These are phyloP conservation scores for Apis cerana DNA, from an alignment of 1,140 invertebrate genomes.

Conservation along the genomic window DNA sequence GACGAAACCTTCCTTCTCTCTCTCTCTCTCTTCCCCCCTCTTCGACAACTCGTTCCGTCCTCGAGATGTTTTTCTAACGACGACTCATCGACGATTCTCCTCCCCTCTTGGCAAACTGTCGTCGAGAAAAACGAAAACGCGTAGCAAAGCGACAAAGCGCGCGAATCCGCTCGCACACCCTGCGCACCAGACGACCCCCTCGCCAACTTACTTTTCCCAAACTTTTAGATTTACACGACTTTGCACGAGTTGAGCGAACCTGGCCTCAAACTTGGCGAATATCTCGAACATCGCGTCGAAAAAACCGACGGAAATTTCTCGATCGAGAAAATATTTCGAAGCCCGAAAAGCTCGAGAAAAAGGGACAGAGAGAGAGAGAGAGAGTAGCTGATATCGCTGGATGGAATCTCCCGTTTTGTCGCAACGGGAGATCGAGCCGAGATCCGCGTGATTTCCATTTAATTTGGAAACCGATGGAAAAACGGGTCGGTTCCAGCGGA, in stretches of 20 bases:
- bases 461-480: constrained; percentile 6
- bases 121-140: background rate
- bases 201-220: constrained; percentile 47
- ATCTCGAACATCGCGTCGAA: constrained; percentile 14
- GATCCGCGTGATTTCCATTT: constrained; percentile 36
- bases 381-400: background rate
- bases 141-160: constrained; percentile 25
- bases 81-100: constrained; percentile 36
- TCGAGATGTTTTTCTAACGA: constrained; percentile 25
- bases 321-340: constrained; percentile 47
- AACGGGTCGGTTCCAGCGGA: background rate
- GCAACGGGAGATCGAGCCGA: background rate
- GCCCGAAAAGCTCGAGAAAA: background rate
- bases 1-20: background rate
- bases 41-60: constrained; percentile 5
- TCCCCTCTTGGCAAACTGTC: constrained; percentile 11
- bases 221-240: constrained; percentile 64
- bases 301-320: constrained; percentile 41
- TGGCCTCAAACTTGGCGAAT: constrained; percentile 40
- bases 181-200: constrained; percentile 20
- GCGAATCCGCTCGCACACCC: background rate
- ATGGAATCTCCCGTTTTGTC: background rate
- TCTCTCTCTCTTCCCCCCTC: background rate
- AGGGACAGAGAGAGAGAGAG: no score
- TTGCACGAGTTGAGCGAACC: constrained; percentile 28